Conservation (phyloP, 37 sponge, comb jelly and placozoan species). For the Chondrilla cf. caribensis region DNA sequence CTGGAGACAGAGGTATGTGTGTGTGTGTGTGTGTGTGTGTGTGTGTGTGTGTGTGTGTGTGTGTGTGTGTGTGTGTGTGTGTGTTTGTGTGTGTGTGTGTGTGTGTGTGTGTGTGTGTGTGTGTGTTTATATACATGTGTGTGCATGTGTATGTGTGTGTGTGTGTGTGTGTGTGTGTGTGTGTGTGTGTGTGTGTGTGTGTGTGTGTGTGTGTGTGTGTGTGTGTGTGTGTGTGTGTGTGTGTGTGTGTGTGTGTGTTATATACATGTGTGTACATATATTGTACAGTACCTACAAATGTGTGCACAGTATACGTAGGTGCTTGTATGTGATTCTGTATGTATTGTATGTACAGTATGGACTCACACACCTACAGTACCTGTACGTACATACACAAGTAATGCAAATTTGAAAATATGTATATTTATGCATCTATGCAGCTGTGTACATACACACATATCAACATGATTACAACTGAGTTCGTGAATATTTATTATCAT, state of each 20-base stretch:
- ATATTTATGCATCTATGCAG: too few relatives aligned
- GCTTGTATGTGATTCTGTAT: slow-evolving; percentile 14
- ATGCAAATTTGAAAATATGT: too few relatives aligned
- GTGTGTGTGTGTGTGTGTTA: slow-evolving; percentile 42
- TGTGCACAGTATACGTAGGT: slow-evolving; percentile 8
- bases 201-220: slow-evolving; percentile 38
- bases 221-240: slow-evolving; percentile 35
- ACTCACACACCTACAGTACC: too few relatives aligned
- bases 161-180: slow-evolving; percentile 42
- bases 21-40: slow-evolving; percentile 42
- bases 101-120: slow-evolving; percentile 50
- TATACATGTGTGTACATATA: slow-evolving; percentile 25
- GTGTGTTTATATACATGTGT: slow-evolving; percentile 36
- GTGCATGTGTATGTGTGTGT: slow-evolving; percentile 36
- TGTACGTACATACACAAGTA: too few relatives aligned
- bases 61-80: slow-evolving; percentile 41
- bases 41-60: slow-evolving; percentile 44
- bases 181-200: slow-evolving; percentile 40
- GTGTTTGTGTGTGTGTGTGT: slow-evolving; percentile 45
- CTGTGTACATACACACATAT: too few relatives aligned
- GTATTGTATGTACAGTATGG: not conserved
- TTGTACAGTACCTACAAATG: slow-evolving; percentile 1
- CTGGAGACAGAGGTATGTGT: slow-evolving; percentile 64
- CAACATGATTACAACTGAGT: too few relatives aligned
- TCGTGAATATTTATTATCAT: too few relatives aligned